Conservation (phyloP, 2,113 vertebrate species). For the Antennarius striatus region DNA sequence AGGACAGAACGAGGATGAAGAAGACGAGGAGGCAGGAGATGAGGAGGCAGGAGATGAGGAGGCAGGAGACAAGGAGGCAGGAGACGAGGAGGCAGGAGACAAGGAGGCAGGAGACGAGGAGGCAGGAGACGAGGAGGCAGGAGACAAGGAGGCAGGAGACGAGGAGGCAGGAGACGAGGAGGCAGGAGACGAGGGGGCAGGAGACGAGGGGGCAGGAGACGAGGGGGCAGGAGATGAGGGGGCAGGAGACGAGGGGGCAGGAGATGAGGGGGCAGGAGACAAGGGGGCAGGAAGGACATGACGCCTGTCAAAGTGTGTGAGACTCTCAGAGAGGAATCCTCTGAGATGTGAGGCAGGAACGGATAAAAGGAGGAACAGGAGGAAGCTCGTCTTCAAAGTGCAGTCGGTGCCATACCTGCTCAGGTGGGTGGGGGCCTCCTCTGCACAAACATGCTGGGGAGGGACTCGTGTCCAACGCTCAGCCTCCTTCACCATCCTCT, state of each 20-base stretch:
- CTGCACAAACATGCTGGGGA: constrained; percentile 89
- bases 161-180: too few relatives aligned
- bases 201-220: not conserved
- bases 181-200: constrained; percentile 2
- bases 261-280: constrained; percentile 19
- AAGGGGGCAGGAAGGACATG: constrained; percentile 15
- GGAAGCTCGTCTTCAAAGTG: constrained; percentile 47
- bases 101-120: too few relatives aligned
- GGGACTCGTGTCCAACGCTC: constrained; percentile 91
- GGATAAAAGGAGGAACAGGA: constrained; percentile 39
- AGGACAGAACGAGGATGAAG: too few relatives aligned
- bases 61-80: too few relatives aligned
- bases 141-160: too few relatives aligned
- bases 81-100: too few relatives aligned
- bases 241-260: not conserved
- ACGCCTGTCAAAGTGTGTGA: constrained; percentile 30
- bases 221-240: not conserved
- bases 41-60: too few relatives aligned
- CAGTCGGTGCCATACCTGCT: constrained; percentile 82
- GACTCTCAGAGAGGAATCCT: constrained; percentile 36
- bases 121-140: too few relatives aligned
- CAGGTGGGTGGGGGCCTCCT: constrained; percentile 83
- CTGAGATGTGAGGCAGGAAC: constrained; percentile 48
- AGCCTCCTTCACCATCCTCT: constrained; percentile 93
- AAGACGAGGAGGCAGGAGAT: too few relatives aligned